Evolutionary conservation across 2,888 invertebrate species (phyloP), one percentile per base, ranked within the genome.

Genomic region (Cephalotes varians): DNA sequence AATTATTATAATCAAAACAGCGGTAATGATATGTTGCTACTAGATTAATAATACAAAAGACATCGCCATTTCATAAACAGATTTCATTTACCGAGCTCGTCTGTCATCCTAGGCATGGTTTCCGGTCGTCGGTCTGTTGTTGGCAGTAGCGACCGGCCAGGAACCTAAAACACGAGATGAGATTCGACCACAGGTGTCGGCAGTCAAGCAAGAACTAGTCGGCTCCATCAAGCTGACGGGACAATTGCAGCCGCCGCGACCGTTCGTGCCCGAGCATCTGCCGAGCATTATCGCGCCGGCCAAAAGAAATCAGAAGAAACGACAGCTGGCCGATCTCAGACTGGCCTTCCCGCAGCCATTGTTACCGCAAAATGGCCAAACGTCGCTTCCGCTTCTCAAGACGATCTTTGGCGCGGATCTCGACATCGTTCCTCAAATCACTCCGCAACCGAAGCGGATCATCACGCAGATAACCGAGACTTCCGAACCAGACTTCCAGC

Each of bases 51-150:
- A 62, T 54, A 12, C 40, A 44, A 51, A 49, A 54, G 34, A 21
- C 12, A 7, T 67, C 37, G 47, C 25, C 15, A 4, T 74, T 49
- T 21, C 49, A 40, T 37, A 9, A 47, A 47, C 12, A 28, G 9
- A 9, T 44, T 18, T 12, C 51, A 67, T 67, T 82, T 67, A 56
- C 47, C 56, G 6, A 49, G 28, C 54, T 67, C 44, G 62, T 28
- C 18, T 79, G 51, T 69, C 28, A 60, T 58, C 28, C 58, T 84
- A 93, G 93, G 91, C 86, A 86, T 91, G 91, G 91, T 85, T 92
- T 84, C 80, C 86, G 87, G 88, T 90, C 84, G 84, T 92, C 82
- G 90, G 82, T 58, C 87, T 92, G 87, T 76, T 92, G 76, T 84
- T 88, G 85, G 82, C 86, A 82, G 91, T 84, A 83, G 88, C 88